These are phyloP conservation scores for Cetonia aurata DNA, from an alignment of 2,888 invertebrate genomes.

Conservation along the genomic window DNA sequence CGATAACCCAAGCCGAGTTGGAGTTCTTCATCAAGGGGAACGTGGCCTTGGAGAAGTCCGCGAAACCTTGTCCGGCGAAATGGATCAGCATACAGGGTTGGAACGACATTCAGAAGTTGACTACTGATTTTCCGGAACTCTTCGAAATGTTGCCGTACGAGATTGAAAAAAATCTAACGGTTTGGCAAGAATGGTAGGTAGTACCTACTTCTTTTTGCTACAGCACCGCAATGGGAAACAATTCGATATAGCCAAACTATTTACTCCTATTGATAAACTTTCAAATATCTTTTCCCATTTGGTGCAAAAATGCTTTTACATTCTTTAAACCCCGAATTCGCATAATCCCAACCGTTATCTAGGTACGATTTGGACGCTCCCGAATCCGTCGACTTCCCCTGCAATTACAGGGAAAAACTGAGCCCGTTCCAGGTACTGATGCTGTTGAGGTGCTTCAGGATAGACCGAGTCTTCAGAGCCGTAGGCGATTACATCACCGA, in stretches of 20 bases:
- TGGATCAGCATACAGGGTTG: conserved; percentile 72
- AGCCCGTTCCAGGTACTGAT: conserved; percentile 80
- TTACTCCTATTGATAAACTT: conserved; percentile 69
- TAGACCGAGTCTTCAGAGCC: conserved; percentile 90
- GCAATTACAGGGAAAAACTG: conserved; percentile 75
- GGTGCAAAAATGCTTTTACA: no score
- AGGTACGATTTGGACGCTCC: conserved; percentile 83
- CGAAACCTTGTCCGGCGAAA: conserved; percentile 73
- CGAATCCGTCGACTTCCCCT: conserved; percentile 79
- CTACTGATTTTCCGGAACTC: conserved; percentile 74
- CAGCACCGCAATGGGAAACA: background rate
- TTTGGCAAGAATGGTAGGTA: conserved; percentile 76
- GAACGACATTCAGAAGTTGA: conserved; percentile 85
- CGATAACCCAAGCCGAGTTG: conserved; percentile 77
- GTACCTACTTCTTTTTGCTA: background rate
- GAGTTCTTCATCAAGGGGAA: conserved; percentile 93
- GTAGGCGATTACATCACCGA: conserved; percentile 85
- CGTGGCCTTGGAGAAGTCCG: conserved; percentile 81
- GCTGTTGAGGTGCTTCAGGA: conserved; percentile 89
- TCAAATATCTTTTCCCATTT: no score
- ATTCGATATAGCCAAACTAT: no score
- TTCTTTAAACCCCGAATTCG: no score
- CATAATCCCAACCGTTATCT: background rate
- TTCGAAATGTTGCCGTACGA: conserved; percentile 78
- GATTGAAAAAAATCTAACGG: conserved; percentile 68